Evolutionary conservation across 2,797 vertebrate species (phyloP).

Genomic region (Pangasius sanitwongsei): DNA sequence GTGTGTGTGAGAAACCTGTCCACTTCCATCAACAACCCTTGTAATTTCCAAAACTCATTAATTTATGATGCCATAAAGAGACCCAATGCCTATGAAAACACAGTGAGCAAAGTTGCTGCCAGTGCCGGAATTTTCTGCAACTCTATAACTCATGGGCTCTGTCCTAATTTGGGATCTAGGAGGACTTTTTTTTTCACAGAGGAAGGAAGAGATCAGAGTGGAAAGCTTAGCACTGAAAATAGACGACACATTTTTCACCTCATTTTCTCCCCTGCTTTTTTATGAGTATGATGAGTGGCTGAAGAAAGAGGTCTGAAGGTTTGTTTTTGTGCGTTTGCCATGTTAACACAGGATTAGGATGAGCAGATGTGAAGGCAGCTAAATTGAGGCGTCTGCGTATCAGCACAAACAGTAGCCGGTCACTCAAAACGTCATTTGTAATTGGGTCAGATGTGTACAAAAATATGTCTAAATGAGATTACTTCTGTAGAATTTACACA

Average conservation of each 20-base stretch:
- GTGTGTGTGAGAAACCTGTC: not conserved
- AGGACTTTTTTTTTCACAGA: constrained; percentile 56
- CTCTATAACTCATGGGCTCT: constrained; percentile 51
- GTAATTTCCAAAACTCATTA: not conserved
- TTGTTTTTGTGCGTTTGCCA: not conserved
- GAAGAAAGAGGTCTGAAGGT: not conserved
- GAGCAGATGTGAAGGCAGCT: not conserved
- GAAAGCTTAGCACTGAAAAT: constrained; percentile 48
- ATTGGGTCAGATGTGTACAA: constrained; percentile 10
- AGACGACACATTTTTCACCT: constrained; percentile 53
- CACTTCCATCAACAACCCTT: not conserved
- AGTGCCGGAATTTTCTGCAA: constrained; percentile 27
- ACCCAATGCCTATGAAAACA: not conserved
- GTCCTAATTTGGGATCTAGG: constrained; percentile 64
- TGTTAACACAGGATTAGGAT: not conserved
- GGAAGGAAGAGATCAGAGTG: constrained; percentile 51
- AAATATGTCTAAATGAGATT: constrained; percentile 9
- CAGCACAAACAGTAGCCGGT: not conserved
- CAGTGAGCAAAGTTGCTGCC: constrained; percentile 22
- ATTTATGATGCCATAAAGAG: not conserved
- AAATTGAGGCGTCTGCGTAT: not conserved
- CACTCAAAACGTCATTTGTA: constrained; percentile 19
- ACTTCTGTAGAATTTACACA: not conserved
- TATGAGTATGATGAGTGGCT: not conserved
- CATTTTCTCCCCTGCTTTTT: not conserved